Conservation (phyloP, 1,140 invertebrate genomes). For the Halesus radiatus region DNA sequence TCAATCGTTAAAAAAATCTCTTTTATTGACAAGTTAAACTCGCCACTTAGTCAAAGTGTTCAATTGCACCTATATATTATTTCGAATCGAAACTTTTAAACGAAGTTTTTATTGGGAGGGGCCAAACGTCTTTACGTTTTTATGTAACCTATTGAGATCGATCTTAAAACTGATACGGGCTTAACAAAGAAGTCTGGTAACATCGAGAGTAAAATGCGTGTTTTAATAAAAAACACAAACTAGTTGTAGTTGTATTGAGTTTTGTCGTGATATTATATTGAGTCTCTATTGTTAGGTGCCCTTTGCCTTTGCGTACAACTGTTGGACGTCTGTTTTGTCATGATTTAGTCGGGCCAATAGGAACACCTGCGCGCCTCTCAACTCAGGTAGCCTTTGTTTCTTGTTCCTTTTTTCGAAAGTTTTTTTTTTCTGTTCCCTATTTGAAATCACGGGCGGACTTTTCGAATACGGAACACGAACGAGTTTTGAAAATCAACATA, state of each 20-base stretch:
- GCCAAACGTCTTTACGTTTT: neutral
- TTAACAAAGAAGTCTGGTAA: neutral
- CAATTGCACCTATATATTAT: too few species aligned
- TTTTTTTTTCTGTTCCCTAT: constrained; percentile 40
- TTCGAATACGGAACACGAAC: constrained; percentile 42
- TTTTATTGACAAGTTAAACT: neutral
- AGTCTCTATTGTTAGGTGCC: neutral
- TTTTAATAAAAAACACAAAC: too few species aligned
- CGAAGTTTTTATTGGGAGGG: neutral
- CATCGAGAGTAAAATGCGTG: too few species aligned
- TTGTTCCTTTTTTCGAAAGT: constrained; percentile 40
- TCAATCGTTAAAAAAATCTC: neutral
- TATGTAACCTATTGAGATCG: neutral
- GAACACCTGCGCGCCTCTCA: constrained; percentile 45
- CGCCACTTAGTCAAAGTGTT: neutral
- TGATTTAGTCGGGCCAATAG: constrained; percentile 42
- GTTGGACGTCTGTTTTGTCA: constrained; percentile 31
- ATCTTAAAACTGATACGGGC: constrained; percentile 1
- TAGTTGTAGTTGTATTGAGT: too few species aligned
- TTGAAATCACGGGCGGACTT: constrained; percentile 38
- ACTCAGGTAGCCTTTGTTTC: constrained; percentile 49
- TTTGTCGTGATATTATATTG: too few species aligned
- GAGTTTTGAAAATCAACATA: constrained; percentile 31
- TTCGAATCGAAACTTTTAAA: too few species aligned
- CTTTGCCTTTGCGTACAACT: neutral